phyloP scores from a whole-genome alignment of 2,888 invertebrate species.

The Metallyticus violacea region DNA sequence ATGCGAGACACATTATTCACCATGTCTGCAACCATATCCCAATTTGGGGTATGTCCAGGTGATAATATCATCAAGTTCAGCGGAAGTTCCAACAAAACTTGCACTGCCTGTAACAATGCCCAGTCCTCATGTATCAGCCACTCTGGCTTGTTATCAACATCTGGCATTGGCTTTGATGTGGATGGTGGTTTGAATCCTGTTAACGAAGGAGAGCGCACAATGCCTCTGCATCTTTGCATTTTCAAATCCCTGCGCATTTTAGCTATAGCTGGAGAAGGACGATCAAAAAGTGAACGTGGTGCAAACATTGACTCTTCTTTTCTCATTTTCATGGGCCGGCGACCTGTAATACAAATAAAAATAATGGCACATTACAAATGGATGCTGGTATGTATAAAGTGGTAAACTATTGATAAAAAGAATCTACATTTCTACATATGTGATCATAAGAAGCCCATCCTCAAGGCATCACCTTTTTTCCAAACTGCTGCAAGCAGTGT shows the following conservation, averaged over 20 bases:
- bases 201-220: conserved; percentile 41
- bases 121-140: conserved; percentile 93
- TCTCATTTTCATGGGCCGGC: conserved; percentile 58
- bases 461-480: too few species aligned
- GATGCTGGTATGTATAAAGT: not conserved
- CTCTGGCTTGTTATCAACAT: conserved; percentile 71
- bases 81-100: conserved; percentile 60
- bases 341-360: conserved; percentile 43
- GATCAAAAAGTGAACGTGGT: conserved; percentile 78
- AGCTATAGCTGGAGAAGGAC: conserved; percentile 68
- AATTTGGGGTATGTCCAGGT: conserved; percentile 88
- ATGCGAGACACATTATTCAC: conserved; percentile 84
- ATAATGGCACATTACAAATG: not conserved
- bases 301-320: conserved; percentile 74
- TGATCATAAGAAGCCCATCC: too few species aligned
- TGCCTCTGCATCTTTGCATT: conserved; percentile 60
- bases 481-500: too few species aligned
- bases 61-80: conserved; percentile 71
- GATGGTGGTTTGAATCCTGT: conserved; percentile 35
- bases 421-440: too few species aligned
- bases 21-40: conserved; percentile 91
- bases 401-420: too few species aligned
- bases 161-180: conserved; percentile 43
- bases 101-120: conserved; percentile 70
- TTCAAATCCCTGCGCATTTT: conserved; percentile 77